Conservation (phyloP, 2,113 vertebrate species). For the Notarius lentiginosus region DNA sequence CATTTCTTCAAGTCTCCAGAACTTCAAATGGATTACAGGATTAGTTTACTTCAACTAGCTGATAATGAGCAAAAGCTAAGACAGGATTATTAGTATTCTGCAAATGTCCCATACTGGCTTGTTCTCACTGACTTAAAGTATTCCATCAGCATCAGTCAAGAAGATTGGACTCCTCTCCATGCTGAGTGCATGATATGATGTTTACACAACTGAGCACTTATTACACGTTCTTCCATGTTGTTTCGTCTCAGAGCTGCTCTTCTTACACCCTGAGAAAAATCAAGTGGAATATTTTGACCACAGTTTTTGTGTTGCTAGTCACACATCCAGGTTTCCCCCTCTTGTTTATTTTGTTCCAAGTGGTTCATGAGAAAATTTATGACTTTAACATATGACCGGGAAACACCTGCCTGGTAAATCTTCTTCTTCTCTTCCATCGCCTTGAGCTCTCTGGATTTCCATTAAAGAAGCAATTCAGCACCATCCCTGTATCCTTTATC, state of each 20-base stretch:
- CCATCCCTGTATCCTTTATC: slow-evolving; percentile 58
- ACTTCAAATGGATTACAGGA: neutral
- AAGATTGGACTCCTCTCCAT: neutral
- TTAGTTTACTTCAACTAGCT: neutral
- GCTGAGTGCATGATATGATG: neutral
- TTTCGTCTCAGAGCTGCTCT: slow-evolving; percentile 3
- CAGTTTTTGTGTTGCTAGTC: neutral
- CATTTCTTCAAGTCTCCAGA: neutral
- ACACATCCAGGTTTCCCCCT: neutral
- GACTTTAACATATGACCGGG: neutral
- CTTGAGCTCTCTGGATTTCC: slow-evolving; percentile 66
- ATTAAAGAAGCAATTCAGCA: slow-evolving; percentile 71
- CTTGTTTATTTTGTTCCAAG: neutral
- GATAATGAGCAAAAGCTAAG: slow-evolving; percentile 15
- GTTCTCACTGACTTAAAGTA: neutral
- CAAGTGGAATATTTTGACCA: neutral
- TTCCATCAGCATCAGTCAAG: neutral
- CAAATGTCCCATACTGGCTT: neutral
- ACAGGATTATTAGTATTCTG: slow-evolving; percentile 2
- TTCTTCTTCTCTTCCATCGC: slow-evolving; percentile 49
- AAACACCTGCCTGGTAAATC: neutral
- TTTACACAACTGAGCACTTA: slow-evolving; percentile 13
- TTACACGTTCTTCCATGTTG: neutral
- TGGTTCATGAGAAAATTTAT: neutral
- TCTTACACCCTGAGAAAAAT: neutral